A percentile compares a stretch with the other conserved stretches of the same genome.
Evolutionary conservation across 2,888 invertebrate genomes (phyloP).

Genomic region (Dorcus parallelipipedus): DNA sequence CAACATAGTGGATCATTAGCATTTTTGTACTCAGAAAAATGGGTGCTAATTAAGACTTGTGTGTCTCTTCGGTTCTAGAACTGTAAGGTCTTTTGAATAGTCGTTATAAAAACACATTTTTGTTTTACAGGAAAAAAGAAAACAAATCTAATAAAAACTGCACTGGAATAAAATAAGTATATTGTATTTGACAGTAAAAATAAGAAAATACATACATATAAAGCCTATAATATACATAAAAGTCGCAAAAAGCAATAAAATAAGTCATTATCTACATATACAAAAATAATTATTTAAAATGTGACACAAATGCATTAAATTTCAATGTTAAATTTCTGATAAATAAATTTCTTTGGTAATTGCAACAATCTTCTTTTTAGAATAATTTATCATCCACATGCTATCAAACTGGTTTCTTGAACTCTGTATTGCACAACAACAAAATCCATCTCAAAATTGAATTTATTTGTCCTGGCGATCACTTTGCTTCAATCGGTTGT

Average conservation of each 20-base stretch:
- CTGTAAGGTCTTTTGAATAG: too few species aligned
- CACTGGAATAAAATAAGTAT: slow-evolving; percentile 17
- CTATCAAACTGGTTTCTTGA: neutral
- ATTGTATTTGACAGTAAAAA: slow-evolving; percentile 10
- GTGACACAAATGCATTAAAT: neutral
- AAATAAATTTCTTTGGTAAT: slow-evolving; percentile 2
- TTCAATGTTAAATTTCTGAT: neutral
- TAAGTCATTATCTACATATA: neutral
- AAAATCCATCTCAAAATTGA: neutral
- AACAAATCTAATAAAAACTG: too few species aligned
- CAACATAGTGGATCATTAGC: too few species aligned
- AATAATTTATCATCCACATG: neutral
- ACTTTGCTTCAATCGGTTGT: neutral
- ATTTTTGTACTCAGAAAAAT: too few species aligned
- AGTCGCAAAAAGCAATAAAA: slow-evolving; percentile 9
- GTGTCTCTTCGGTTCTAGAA: too few species aligned
- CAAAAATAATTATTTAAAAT: slow-evolving; percentile 10
- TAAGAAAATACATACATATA: slow-evolving; percentile 17
- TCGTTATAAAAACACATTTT: too few species aligned
- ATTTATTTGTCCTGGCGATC: neutral
- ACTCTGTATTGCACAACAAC: neutral
- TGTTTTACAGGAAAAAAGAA: too few species aligned
- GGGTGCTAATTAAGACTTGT: too few species aligned
- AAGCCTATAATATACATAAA: slow-evolving; percentile 16
- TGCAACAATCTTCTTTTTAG: neutral